Evolutionary conservation across 2,797 vertebrate species (phyloP).

Genomic region (Acrocephalus scirpaceus): DNA sequence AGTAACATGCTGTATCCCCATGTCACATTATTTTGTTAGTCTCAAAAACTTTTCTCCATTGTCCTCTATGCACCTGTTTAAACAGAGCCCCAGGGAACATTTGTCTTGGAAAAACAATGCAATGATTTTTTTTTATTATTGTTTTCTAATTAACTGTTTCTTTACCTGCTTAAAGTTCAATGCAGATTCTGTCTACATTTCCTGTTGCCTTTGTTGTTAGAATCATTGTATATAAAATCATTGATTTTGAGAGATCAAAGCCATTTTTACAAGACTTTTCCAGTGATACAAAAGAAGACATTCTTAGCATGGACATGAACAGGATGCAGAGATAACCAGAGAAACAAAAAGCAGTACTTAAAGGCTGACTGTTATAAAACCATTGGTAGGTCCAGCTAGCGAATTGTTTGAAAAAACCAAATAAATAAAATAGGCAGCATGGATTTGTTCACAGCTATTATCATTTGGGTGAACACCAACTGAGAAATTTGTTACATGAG

Average conservation of each 20-base stretch:
- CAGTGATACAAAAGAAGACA: neutral
- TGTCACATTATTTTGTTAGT: neutral
- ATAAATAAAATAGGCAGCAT: neutral
- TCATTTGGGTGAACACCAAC: neutral
- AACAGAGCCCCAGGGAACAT: neutral
- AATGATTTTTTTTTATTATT: neutral
- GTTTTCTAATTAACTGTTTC: conserved; percentile 13
- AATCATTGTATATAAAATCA: neutral
- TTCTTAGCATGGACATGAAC: neutral
- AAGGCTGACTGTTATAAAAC: neutral
- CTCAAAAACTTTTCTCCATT: neutral
- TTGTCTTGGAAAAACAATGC: neutral
- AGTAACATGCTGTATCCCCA: neutral
- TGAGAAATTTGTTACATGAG: neutral
- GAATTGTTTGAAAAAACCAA: neutral
- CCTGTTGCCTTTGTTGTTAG: neutral
- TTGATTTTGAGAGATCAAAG: neutral
- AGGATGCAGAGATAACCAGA: neutral
- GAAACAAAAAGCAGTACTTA: neutral
- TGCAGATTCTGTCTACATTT: neutral
- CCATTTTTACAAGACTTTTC: neutral
- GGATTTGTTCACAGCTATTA: neutral
- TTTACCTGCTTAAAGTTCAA: neutral
- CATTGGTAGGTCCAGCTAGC: neutral
- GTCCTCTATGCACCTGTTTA: neutral